Evolutionary conservation across 1,140 invertebrate genomes (phyloP).

Genomic region (Macrobrachium nipponense): DNA sequence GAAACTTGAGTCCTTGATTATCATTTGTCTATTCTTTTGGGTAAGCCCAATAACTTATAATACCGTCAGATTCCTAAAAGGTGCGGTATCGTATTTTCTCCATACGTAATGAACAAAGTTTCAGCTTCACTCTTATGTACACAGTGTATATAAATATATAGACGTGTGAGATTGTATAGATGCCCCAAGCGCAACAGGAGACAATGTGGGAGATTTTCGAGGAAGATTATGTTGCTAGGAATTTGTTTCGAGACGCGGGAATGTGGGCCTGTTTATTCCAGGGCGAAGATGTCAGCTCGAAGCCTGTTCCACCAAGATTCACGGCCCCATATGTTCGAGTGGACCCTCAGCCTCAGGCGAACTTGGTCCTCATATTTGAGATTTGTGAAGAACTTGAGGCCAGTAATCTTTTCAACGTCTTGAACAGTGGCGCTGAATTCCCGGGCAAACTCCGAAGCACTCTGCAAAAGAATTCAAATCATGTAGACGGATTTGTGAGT

Average conservation of each 20-base stretch:
- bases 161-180: neutral
- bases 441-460: conserved; percentile 34
- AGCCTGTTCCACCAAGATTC: conserved; percentile 53
- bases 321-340: conserved; percentile 55
- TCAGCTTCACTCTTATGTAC: too few species aligned
- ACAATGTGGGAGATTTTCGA: too few species aligned
- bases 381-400: conserved; percentile 34
- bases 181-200: too few species aligned
- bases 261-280: neutral
- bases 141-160: neutral
- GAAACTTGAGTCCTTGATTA: neutral
- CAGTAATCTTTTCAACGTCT: conserved; percentile 52
- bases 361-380: conserved; percentile 33
- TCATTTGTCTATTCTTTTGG: neutral
- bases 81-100: too few species aligned
- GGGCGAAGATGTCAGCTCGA: conserved; percentile 15
- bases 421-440: conserved; percentile 50
- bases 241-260: too few species aligned
- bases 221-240: too few species aligned
- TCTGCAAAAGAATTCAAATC: conserved; percentile 19
- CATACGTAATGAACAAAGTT: too few species aligned
- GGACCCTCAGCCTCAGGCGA: conserved; percentile 40
- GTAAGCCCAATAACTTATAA: too few species aligned
- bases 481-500: too few species aligned
- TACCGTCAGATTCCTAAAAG: too few species aligned